phyloP scores from a whole-genome alignment of 2,797 vertebrate species.

The Orestias chungarensis region DNA sequence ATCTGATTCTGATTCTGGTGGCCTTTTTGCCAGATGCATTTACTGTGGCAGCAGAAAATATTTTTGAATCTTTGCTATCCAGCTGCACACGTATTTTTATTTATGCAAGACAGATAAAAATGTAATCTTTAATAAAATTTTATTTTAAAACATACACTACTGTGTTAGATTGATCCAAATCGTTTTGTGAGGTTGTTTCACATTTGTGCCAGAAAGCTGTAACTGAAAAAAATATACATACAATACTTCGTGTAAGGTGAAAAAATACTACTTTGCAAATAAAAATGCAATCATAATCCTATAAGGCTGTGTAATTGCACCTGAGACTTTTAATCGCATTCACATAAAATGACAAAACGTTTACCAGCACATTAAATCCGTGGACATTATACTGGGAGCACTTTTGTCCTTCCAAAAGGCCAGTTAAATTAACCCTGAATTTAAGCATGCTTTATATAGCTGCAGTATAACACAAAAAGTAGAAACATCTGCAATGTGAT shows the following conservation, averaged over 20 bases:
- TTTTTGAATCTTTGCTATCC: conserved; percentile 20
- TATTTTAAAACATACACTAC: not conserved
- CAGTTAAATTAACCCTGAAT: conserved; percentile 37
- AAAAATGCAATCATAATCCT: conserved; percentile 24
- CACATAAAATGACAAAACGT: conserved; percentile 12
- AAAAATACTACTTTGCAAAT: not conserved
- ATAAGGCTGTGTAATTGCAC: conserved; percentile 9
- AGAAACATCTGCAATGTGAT: not conserved
- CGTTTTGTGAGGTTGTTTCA: not conserved
- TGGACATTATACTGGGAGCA: conserved; percentile 20
- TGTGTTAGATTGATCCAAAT: not conserved
- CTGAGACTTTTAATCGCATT: conserved; percentile 25
- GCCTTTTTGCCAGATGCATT: conserved; percentile 46
- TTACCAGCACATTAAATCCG: conserved; percentile 22
- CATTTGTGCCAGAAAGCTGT: not conserved
- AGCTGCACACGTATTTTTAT: not conserved
- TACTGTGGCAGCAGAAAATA: conserved; percentile 18
- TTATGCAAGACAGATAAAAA: not conserved
- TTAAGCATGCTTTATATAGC: not conserved
- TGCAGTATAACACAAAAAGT: not conserved
- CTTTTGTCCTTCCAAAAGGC: conserved; percentile 15
- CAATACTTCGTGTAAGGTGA: too few relatives aligned
- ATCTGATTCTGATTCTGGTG: conserved; percentile 39
- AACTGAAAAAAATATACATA: not conserved
- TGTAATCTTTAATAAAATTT: not conserved